Percentiles rank a stretch among this genome's conserved stretches.
phyloP scores from a whole-genome alignment of 2,113 vertebrate species.

The Cettia cetti region DNA sequence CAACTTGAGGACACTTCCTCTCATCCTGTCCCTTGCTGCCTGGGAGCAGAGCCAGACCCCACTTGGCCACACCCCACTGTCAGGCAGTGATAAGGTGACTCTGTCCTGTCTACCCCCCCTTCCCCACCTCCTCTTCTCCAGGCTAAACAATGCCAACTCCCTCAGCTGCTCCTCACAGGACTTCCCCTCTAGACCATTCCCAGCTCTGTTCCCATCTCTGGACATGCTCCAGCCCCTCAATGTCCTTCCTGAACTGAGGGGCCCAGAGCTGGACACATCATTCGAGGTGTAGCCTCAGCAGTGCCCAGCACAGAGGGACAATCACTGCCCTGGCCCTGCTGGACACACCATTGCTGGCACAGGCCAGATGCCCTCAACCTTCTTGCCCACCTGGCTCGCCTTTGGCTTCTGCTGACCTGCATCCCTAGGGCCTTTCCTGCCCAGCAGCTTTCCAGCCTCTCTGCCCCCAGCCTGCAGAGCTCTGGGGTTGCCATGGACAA shows the following conservation, averaged over 20 bases:
- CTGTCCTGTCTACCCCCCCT: neutral
- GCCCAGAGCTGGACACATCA: neutral
- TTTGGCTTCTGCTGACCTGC: neutral
- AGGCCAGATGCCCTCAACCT: neutral
- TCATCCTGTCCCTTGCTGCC: fast-evolving
- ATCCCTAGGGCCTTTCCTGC: neutral
- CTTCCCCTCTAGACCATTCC: neutral
- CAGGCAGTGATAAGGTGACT: neutral
- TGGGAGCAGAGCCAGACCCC: neutral
- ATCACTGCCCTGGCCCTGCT: neutral
- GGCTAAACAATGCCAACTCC: neutral
- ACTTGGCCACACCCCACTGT: neutral
- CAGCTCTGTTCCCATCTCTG: neutral
- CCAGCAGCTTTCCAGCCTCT: neutral
- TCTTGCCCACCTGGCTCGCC: neutral
- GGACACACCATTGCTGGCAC: neutral
- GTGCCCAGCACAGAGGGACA: neutral
- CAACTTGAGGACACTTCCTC: neutral
- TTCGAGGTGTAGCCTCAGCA: neutral
- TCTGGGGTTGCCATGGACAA: neutral
- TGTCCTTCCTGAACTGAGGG: neutral
- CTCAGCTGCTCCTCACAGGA: neutral
- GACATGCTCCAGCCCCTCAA: neutral
- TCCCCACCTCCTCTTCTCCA: neutral
- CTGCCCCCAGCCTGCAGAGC: neutral